A percentile compares a stretch with the other conserved stretches of the same genome.
These are phyloP conservation scores for Falco novaeseelandiae DNA, from an alignment of 2,797 vertebrate genomes.

Conservation along the genomic window DNA sequence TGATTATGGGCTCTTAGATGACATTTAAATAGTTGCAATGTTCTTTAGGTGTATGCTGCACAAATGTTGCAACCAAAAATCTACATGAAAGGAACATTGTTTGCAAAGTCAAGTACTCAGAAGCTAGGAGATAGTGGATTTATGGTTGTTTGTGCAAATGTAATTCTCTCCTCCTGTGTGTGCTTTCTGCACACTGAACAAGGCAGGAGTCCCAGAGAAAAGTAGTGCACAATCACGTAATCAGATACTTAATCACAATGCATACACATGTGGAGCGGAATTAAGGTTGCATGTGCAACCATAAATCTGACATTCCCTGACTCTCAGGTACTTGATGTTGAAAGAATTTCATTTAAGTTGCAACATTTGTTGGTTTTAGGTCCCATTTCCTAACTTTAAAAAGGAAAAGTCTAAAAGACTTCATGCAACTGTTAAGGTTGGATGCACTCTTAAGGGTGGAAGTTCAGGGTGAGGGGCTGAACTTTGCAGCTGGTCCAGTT, in stretches of 20 bases:
- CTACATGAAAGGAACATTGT: constrained; percentile 15
- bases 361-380: background rate
- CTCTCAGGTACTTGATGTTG: background rate
- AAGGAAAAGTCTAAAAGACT: constrained; percentile 1
- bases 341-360: background rate
- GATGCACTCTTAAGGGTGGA: background rate
- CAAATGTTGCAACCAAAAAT: background rate
- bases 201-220: background rate
- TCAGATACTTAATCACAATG: constrained; percentile 18
- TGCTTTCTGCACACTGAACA: constrained; percentile 17
- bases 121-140: constrained; percentile 42
- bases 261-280: background rate
- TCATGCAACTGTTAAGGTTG: background rate
- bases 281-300: background rate
- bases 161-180: background rate
- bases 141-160: constrained; percentile 19
- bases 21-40: background rate
- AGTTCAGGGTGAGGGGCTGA: background rate
- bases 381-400: background rate
- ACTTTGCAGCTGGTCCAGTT: background rate
- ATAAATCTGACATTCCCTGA: background rate
- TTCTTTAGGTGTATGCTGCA: background rate
- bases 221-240: background rate
- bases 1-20: background rate
- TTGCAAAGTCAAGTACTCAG: constrained; percentile 21